A percentile compares a stretch with the other conserved stretches of the same genome.
Evolutionary conservation across 2,888 invertebrate genomes (phyloP).

Genomic region (Stenolophus ochropezus): DNA sequence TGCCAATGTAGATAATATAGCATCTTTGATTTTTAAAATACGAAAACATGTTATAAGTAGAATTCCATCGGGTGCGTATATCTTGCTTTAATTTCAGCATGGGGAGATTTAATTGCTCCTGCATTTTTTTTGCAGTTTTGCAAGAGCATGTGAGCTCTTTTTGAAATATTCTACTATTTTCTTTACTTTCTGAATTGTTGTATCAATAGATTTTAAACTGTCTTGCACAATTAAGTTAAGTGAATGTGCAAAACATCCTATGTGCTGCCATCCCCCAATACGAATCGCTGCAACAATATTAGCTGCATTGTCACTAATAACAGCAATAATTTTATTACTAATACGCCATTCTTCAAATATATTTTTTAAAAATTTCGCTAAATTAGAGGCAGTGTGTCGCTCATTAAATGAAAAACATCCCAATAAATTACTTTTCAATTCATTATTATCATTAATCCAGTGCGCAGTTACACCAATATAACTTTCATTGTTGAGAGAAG

Average conservation of each 20-base stretch:
- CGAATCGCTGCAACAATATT: constrained; percentile 60
- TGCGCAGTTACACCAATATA: neutral
- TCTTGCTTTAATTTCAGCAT: constrained; percentile 60
- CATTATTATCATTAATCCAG: neutral
- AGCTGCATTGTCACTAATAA: constrained; percentile 65
- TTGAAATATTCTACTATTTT: constrained; percentile 62
- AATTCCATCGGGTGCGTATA: constrained; percentile 60
- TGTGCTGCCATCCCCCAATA: constrained; percentile 8
- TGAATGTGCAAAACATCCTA: neutral
- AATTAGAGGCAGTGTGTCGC: constrained; percentile 63
- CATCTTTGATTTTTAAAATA: neutral
- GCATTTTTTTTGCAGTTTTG: constrained; percentile 47
- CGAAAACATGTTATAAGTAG: constrained; percentile 60
- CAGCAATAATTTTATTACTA: constrained; percentile 64
- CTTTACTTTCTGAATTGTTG: neutral
- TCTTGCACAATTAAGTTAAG: constrained; percentile 5
- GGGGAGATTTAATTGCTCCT: constrained; percentile 56
- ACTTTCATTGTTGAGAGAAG: neutral
- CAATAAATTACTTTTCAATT: neutral
- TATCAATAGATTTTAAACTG: constrained; percentile 54
- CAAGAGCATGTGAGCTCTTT: constrained; percentile 58
- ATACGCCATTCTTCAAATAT: constrained; percentile 62
- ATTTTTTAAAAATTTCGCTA: constrained; percentile 53
- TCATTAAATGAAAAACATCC: constrained; percentile 49
- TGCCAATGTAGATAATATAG: neutral